A percentile compares a stretch with the other conserved stretches of the same genome.
Evolutionary conservation across 2,797 vertebrate genomes (phyloP).

Genomic region (Pipistrellus nathusii): DNA sequence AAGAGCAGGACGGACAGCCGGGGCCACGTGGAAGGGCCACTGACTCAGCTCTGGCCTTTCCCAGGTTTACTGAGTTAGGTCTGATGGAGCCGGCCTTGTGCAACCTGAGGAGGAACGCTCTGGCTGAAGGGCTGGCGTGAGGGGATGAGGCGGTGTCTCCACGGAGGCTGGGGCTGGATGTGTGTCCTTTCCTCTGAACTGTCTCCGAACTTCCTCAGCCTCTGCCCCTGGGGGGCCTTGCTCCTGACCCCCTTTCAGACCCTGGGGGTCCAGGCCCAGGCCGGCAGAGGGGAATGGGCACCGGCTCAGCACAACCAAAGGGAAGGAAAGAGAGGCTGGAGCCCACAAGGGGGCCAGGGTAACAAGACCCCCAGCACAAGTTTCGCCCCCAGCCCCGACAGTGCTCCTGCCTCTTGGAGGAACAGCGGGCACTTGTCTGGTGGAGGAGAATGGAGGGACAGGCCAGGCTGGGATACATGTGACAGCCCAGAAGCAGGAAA

Average conservation of each 20-base stretch:
- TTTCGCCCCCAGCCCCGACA: too few species aligned
- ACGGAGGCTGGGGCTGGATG: background rate
- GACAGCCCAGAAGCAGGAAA: background rate
- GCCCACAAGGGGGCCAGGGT: background rate
- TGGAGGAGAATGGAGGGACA: background rate
- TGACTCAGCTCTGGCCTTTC: too few species aligned
- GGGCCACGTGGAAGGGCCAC: rapidly evolving
- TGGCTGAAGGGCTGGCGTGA: too few species aligned
- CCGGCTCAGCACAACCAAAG: background rate
- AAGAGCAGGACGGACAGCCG: background rate
- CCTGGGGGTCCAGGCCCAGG: background rate
- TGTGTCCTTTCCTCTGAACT: too few species aligned
- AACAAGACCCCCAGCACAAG: too few species aligned
- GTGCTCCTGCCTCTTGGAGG: background rate
- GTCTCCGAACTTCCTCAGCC: background rate
- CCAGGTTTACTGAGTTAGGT: background rate
- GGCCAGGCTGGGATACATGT: background rate
- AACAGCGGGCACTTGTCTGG: background rate
- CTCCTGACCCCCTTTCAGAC: background rate
- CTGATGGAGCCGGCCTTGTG: rapidly evolving
- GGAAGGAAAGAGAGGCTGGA: background rate
- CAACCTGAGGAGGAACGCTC: background rate
- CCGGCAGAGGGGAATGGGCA: background rate
- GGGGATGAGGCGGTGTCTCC: too few species aligned
- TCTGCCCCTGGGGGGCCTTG: background rate